A percentile compares a stretch with the other conserved stretches of the same genome.
phyloP scores from a whole-genome alignment of 2,797 vertebrate species.

The Smutsia gigantea region DNA sequence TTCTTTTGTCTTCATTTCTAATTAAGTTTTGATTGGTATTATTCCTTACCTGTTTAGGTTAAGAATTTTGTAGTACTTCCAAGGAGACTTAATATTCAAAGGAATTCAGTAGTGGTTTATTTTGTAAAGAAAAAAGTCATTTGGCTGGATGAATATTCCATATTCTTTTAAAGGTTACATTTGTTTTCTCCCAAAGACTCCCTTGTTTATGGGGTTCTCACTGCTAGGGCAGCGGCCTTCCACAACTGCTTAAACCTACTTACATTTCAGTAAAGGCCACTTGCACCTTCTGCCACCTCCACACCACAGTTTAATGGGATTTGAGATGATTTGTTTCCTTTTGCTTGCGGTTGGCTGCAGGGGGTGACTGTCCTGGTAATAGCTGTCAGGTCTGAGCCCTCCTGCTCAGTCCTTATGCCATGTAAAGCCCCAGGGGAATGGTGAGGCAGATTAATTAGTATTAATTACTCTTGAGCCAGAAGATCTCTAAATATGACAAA shows the following conservation, averaged over 20 bases:
- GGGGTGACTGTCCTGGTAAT: not conserved
- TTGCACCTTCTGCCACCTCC: not conserved
- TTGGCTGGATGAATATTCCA: not conserved
- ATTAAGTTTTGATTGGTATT: not conserved
- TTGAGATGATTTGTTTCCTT: not conserved
- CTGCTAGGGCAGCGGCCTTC: not conserved
- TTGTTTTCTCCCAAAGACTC: not conserved
- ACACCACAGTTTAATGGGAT: not conserved
- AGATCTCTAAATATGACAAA: not conserved
- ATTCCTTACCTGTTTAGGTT: not conserved
- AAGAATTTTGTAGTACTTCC: not conserved
- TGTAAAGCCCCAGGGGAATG: not conserved
- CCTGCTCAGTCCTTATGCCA: not conserved
- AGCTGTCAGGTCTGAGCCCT: not conserved
- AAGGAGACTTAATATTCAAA: conserved; percentile 43
- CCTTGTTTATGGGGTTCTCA: not conserved
- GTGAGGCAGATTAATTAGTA: not conserved
- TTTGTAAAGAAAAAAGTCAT: conserved; percentile 25
- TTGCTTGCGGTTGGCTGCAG: not conserved
- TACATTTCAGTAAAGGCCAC: not conserved
- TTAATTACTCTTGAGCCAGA: not conserved
- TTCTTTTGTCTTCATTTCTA: conserved; percentile 14
- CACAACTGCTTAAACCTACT: not conserved
- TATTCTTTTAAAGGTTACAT: conserved; percentile 20
- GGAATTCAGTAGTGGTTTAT: not conserved